Evolutionary conservation across 2,797 vertebrate species (phyloP).

Genomic region (Bradypodion pumilum): DNA sequence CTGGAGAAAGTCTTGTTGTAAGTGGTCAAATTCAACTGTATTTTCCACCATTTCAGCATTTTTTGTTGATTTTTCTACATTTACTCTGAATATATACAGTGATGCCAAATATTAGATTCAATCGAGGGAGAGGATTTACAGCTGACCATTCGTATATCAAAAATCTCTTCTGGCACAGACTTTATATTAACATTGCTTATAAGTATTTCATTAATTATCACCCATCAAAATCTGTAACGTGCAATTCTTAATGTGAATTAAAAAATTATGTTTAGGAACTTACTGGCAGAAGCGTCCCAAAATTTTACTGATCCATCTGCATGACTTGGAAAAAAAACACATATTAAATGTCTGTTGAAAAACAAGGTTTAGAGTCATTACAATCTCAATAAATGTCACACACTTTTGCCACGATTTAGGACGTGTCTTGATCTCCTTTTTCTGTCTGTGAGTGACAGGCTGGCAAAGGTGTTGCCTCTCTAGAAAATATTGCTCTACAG

Average conservation of each 20-base stretch:
- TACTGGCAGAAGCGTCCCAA: slow-evolving; percentile 99
- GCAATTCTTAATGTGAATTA: not conserved
- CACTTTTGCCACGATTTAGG: not conserved
- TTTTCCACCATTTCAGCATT: too few species aligned
- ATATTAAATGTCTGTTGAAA: slow-evolving; percentile 68
- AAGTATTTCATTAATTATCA: not conserved
- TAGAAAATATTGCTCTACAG: too few species aligned
- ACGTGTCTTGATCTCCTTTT: not conserved
- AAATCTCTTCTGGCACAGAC: too few species aligned
- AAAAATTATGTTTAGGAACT: slow-evolving; percentile 73
- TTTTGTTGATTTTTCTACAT: too few species aligned
- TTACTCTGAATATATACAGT: too few species aligned
- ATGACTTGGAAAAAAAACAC: slow-evolving; percentile 83
- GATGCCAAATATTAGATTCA: too few species aligned
- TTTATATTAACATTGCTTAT: not conserved
- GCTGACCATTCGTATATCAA: too few species aligned
- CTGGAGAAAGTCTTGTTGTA: too few species aligned
- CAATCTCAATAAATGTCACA: not conserved
- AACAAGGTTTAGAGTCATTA: not conserved
- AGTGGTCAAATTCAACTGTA: too few species aligned
- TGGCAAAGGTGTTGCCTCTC: too few species aligned
- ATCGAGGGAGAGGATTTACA: too few species aligned
- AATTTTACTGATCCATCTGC: slow-evolving; percentile 98
- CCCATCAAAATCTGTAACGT: slow-evolving; percentile 1
- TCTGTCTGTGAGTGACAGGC: not conserved